These are phyloP conservation scores for Coracias cyanogaster DNA, from an alignment of 2,797 vertebrate genomes.

Conservation along the genomic window DNA sequence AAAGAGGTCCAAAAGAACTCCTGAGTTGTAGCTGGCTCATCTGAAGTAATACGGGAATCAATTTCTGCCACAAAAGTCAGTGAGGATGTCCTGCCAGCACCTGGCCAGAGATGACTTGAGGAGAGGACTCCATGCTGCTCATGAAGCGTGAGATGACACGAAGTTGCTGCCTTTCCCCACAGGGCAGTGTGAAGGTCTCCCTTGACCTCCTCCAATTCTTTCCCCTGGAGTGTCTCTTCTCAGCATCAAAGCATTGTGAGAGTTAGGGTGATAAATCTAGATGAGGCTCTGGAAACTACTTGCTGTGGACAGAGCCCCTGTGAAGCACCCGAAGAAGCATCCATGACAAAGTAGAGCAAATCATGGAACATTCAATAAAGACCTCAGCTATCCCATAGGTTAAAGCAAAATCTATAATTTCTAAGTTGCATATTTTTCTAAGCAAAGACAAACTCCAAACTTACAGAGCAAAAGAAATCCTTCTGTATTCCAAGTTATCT, in stretches of 20 bases:
- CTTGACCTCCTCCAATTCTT: too few species aligned
- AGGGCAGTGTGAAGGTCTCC: too few species aligned
- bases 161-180: not conserved
- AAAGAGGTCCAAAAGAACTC: not conserved
- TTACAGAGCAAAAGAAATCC: not conserved
- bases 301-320: not conserved
- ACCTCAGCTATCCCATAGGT: not conserved
- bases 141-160: not conserved
- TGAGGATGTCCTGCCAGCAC: not conserved
- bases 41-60: not conserved
- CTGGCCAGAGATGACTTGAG: not conserved
- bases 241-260: not conserved
- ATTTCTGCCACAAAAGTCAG: not conserved
- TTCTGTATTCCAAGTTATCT: not conserved
- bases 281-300: not conserved
- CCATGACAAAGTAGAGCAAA: not conserved
- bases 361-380: not conserved
- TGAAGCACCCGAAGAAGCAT: not conserved
- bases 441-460: not conserved
- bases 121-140: not conserved
- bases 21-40: not conserved
- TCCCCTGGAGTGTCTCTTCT: too few species aligned
- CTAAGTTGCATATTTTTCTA: not conserved
- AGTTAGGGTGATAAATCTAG: not conserved
- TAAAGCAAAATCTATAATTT: not conserved